These are phyloP conservation scores for Pipistrellus kuhlii DNA, from an alignment of 2,797 vertebrate genomes.

Conservation along the genomic window DNA sequence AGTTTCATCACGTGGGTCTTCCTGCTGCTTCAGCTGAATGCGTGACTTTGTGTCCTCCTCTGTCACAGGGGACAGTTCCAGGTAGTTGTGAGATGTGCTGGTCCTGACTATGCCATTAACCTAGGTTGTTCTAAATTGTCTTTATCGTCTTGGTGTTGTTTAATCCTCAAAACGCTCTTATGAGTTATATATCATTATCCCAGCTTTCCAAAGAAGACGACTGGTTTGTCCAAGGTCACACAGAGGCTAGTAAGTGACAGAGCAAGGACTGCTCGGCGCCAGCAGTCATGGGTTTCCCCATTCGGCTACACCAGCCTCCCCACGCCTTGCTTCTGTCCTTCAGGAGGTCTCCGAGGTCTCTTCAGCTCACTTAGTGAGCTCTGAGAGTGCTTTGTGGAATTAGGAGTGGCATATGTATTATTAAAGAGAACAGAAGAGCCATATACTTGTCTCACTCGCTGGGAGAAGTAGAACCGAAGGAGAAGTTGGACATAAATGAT, in stretches of 20 bases:
- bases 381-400: not conserved
- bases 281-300: not conserved
- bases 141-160: not conserved
- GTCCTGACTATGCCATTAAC: not conserved
- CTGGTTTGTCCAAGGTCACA: not conserved
- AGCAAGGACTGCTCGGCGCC: not conserved
- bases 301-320: not conserved
- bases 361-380: not conserved
- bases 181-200: not conserved
- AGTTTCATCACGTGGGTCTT: not conserved
- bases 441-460: constrained; percentile 45
- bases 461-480: constrained; percentile 43
- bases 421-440: constrained; percentile 32
- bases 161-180: not conserved
- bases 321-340: not conserved
- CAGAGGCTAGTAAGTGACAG: not conserved
- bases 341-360: not conserved
- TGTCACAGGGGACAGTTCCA: not conserved
- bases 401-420: not conserved
- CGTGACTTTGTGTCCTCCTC: not conserved
- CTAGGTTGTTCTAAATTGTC: not conserved
- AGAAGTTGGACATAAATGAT: constrained; percentile 56
- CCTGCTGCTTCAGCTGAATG: not conserved
- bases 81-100: not conserved
- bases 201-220: not conserved